Conservation (phyloP, 2,797 vertebrate genomes). For the Rhincodon typus region DNA sequence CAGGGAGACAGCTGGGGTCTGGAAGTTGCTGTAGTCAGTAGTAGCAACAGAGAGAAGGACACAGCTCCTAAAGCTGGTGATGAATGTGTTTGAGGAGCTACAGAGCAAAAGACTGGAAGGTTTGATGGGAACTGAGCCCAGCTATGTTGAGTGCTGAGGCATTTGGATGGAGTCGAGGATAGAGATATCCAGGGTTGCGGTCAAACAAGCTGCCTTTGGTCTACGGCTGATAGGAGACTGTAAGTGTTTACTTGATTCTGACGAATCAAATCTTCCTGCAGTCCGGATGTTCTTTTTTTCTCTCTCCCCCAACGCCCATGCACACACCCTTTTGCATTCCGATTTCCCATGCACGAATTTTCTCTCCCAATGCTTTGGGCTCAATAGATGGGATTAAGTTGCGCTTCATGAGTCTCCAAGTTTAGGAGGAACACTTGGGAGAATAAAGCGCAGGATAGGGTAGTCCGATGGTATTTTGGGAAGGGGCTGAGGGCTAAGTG, state of each 20-base stretch:
- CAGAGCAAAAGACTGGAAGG: not conserved
- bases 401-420: not conserved
- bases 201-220: not conserved
- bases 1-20: not conserved
- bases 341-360: not conserved
- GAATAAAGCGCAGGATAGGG: not conserved
- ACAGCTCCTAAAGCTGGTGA: not conserved
- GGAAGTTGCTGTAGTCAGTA: not conserved
- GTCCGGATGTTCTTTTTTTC: no score
- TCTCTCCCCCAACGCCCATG: no score
- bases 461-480: not conserved
- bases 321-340: no score
- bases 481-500: not conserved
- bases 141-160: not conserved
- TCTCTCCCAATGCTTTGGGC: not conserved
- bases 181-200: not conserved
- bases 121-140: not conserved
- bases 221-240: no score
- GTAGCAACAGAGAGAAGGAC: not conserved
- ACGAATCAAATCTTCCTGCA: not conserved
- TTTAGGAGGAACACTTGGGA: not conserved
- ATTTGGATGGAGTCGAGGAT: not conserved
- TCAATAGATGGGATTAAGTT: not conserved
- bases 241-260: not conserved
- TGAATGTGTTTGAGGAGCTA: not conserved